Percentiles rank a stretch among this genome's conserved stretches.
Evolutionary conservation across 2,888 invertebrate species (phyloP).

Genomic region (Epistrophe grossulariae): DNA sequence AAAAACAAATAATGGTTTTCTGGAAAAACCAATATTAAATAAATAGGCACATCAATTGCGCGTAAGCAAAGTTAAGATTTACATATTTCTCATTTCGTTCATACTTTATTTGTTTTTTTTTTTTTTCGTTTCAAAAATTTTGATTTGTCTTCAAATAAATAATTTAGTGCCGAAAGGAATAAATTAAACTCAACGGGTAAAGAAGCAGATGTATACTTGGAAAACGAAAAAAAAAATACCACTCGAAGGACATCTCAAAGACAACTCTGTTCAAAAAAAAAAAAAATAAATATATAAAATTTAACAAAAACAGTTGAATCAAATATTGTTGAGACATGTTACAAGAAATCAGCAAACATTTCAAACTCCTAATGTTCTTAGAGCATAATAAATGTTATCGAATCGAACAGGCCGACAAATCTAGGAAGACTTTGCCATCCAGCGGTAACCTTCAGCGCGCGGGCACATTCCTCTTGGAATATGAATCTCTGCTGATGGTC

Average conservation of each 20-base stretch:
- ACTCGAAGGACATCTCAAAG: constrained; percentile 74
- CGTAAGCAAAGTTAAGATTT: constrained; percentile 53
- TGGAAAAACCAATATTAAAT: constrained; percentile 42
- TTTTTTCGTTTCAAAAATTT: constrained; percentile 58
- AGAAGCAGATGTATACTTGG: constrained; percentile 64
- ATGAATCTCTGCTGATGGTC: constrained; percentile 67
- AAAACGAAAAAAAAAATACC: background rate
- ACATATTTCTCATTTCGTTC: constrained; percentile 44
- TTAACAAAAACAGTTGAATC: constrained; percentile 40
- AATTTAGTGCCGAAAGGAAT: constrained; percentile 73
- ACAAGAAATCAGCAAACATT: constrained; percentile 74
- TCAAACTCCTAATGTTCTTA: constrained; percentile 71
- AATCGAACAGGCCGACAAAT: constrained; percentile 72
- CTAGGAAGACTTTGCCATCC: constrained; percentile 43
- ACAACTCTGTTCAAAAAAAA: constrained; percentile 41
- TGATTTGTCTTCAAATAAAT: constrained; percentile 72
- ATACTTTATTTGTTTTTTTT: constrained; percentile 6
- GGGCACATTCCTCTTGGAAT: constrained; percentile 55
- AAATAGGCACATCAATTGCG: constrained; percentile 48
- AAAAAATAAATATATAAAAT: constrained; percentile 31
- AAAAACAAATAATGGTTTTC: constrained; percentile 40
- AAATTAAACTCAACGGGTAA: constrained; percentile 66
- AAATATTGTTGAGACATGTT: constrained; percentile 74
- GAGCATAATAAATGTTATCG: constrained; percentile 72
- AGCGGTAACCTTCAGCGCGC: constrained; percentile 20